Evolutionary conservation across 1,140 invertebrate genomes (phyloP), one percentile per base, ranked within the genome.

Genomic region (Ceratitis capitata): DNA sequence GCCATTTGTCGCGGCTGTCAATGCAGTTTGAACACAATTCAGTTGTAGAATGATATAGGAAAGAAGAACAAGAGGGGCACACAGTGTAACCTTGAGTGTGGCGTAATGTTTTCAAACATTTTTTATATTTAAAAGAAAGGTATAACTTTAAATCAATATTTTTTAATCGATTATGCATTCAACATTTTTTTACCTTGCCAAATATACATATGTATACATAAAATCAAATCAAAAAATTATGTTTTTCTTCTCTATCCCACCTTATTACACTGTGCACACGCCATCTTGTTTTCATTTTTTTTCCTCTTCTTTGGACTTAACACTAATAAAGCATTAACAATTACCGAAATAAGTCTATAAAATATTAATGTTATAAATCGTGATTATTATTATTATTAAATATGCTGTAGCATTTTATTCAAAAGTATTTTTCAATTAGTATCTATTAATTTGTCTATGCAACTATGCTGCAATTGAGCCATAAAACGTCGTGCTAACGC

Each of bases 301-400:
- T 64, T 32, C 9, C 23, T 64, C 12, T 64, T 64, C 14, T 47
- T 78, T 78, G 19, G 5, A 42, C 69, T 78, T 78, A 78, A 45
- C 7, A 78, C 69, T 78, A 78, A 78, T 78, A 78, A 78, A 78
- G 69, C 69, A 78, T 78, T 78, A 78, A 78, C 69, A 78, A 78
- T 78, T 78, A 78, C 69, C 69, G 69, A 78, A 78, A 78, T 47
- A 78, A 78, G 39, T 78, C 35, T 78, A 78, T 45, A 47, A 78
- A 78, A 78, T 78, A 32, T 78, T 45, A 78, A 26, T 45, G 69
- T 45, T 78, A 78, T 39, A 45, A 78, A 39, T 42, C 14, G 32
- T 78, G n/a, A 45, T 78, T 78, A 6, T 45, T 42, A 45, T 26
- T 78, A 26, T 45, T 78, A 45, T 45, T 78, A 35, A 42, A n/a